Percentiles rank a stretch among this genome's conserved stretches.
phyloP scores from a whole-genome alignment of 92 coral and sea anemone species.

The Pocillopora meandrina region DNA sequence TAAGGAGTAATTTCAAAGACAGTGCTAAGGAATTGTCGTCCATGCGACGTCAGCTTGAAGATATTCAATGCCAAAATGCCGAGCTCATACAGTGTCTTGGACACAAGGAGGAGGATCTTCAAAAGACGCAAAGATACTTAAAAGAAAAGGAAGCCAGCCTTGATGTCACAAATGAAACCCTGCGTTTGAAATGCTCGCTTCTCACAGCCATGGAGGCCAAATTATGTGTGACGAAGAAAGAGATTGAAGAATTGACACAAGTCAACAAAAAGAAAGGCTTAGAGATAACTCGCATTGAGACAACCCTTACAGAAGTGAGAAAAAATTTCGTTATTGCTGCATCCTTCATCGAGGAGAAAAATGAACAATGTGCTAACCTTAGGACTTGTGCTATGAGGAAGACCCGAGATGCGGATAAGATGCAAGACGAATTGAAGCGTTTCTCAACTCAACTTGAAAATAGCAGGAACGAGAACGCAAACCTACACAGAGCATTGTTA shows the following conservation, averaged over 20 bases:
- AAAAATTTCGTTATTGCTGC: constrained; percentile 20
- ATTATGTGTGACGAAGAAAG: not conserved
- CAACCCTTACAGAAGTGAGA: constrained; percentile 2
- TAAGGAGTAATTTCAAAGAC: not conserved
- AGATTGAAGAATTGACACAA: not conserved
- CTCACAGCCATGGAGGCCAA: constrained; percentile 8
- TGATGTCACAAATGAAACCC: not conserved
- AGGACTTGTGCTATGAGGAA: not conserved
- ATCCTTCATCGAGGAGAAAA: not conserved
- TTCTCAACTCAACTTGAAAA: constrained; percentile 4
- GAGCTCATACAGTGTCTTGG: not conserved
- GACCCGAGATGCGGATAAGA: not conserved
- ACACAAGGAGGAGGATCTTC: not conserved
- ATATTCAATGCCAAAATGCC: not conserved
- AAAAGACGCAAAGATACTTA: not conserved
- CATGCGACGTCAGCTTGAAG: not conserved
- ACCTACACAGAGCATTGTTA: not conserved
- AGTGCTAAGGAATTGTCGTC: not conserved
- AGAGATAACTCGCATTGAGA: constrained; percentile 2
- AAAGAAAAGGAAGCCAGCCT: not conserved
- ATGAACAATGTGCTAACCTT: not conserved
- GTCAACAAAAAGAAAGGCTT: not conserved
- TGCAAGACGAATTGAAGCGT: constrained; percentile 12
- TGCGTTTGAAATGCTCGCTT: constrained; percentile 4
- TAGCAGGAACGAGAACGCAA: constrained; percentile 11